Evolutionary conservation across 2,113 vertebrate species (phyloP).

Genomic region (Nyctereutes procyonoides): DNA sequence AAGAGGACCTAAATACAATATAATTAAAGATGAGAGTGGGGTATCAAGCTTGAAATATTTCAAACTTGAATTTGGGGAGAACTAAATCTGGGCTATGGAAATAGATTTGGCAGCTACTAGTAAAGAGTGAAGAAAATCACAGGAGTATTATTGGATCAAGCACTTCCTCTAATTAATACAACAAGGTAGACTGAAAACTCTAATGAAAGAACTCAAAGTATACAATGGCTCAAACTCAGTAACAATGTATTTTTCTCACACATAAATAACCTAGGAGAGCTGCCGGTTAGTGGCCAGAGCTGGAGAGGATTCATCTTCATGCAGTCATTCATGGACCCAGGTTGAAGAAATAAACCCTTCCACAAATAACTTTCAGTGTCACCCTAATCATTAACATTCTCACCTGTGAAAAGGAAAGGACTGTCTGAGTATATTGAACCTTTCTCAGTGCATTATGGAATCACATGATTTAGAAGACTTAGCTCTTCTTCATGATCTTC

Average conservation of each 20-base stretch:
- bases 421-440: not conserved
- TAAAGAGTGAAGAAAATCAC: not conserved
- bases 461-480: not conserved
- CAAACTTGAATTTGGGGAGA: not conserved
- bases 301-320: not conserved
- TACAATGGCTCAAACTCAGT: not conserved
- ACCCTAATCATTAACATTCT: not conserved
- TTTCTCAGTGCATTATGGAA: not conserved
- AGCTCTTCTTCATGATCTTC: not conserved
- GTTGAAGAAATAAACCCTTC: not conserved
- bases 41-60: constrained; percentile 16
- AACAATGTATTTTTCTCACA: not conserved
- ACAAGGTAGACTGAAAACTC: not conserved
- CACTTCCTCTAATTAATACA: not conserved
- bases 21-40: not conserved
- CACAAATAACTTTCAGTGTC: not conserved
- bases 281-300: not conserved
- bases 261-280: not conserved
- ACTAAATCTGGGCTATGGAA: not conserved
- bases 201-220: not conserved
- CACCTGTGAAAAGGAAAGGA: not conserved
- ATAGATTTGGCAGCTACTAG: not conserved
- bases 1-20: not conserved
- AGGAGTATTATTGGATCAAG: not conserved
- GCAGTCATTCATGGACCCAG: not conserved